Evolutionary conservation across 2,113 vertebrate genomes (phyloP), one percentile per base, ranked within the genome.

Genomic region (Pristiophorus japonicus): DNA sequence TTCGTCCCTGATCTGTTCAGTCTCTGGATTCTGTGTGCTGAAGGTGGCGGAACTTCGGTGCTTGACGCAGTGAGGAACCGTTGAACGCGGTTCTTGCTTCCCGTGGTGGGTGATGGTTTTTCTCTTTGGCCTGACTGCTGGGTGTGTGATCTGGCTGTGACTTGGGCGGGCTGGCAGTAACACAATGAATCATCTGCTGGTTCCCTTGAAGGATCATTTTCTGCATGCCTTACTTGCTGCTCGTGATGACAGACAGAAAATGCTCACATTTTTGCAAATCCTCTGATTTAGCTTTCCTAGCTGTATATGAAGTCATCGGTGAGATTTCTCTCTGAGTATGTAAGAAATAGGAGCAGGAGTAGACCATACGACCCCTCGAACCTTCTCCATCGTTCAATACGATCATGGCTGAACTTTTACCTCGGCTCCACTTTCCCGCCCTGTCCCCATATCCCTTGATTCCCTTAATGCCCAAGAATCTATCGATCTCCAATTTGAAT

Each of bases 41-140:
- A 70, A 47, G 92, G 63, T 94, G 92, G 65, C 51, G 92, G 92
- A 70, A 30, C 92, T 45, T 22, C 65, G 4, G 92, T 47, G 92
- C 65, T 92, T 92, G 59, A 65, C 18, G 87, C 65, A 92, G 34
- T 63, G 59, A 5, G 6, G 59, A 63, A 63, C n/a, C 59, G 92
- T 94, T 94, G 38, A 94, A 66, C 45, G 38, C n/a, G 38, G 7
- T 94, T 94, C 4, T 67, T 30, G 42, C 63, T 94, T 47, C 63
- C 38, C 0, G 3, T 70, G 92, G 92, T 94, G 92, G 92, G 92
- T 94, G 92, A 70, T 47, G 38, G 62, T 94, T 94, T 94, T 30
- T 47, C 78, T 59, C 30, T 73, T 38, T 22, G 95, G 42, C 65
- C 73, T 62, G 85, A 24, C 18, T 92, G 78, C 78, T 63, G 34